phyloP scores from a whole-genome alignment of 1,140 invertebrate genomes.

The Drosophila sp. region DNA sequence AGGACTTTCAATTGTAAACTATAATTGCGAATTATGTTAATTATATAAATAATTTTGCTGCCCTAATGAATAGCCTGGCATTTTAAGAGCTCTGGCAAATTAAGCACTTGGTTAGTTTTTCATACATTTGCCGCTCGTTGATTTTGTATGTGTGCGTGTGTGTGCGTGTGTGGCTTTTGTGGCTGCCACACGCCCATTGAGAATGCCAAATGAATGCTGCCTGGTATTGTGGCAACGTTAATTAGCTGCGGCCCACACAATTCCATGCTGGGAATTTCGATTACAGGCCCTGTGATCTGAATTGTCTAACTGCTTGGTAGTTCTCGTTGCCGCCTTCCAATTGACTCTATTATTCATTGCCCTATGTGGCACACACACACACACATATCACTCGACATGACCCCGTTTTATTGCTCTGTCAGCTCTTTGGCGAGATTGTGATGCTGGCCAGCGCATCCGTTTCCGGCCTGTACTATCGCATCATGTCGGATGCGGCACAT shows the following conservation, averaged over 20 bases:
- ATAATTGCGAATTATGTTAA: constrained; percentile 30
- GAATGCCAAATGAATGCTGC: not conserved
- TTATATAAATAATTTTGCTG: not conserved
- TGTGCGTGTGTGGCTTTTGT: constrained; percentile 11
- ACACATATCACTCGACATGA: not conserved
- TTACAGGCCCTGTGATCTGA: constrained; percentile 28
- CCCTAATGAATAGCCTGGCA: not conserved
- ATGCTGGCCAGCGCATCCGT: constrained; percentile 91
- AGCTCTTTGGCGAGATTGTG: constrained; percentile 91
- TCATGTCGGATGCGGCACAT: constrained; percentile 93
- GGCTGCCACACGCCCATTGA: not conserved
- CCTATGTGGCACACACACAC: no score
- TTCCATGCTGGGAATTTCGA: constrained; percentile 40
- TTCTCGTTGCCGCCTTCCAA: constrained; percentile 20
- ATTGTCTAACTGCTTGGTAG: constrained; percentile 2
- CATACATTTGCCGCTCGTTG: not conserved
- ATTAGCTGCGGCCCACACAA: constrained; percentile 42
- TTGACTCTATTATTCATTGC: constrained; percentile 50
- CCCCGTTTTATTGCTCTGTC: constrained; percentile 42
- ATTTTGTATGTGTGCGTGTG: not conserved
- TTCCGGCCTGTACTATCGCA: constrained; percentile 94
- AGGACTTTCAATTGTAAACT: not conserved
- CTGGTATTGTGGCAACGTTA: constrained; percentile 39
- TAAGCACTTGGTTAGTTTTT: constrained; percentile 13
- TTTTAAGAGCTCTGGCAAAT: constrained; percentile 6